Evolutionary conservation across 2,113 vertebrate species (phyloP), one percentile per base, ranked within the genome.

Genomic region (Urocynchramus pylzowi): DNA sequence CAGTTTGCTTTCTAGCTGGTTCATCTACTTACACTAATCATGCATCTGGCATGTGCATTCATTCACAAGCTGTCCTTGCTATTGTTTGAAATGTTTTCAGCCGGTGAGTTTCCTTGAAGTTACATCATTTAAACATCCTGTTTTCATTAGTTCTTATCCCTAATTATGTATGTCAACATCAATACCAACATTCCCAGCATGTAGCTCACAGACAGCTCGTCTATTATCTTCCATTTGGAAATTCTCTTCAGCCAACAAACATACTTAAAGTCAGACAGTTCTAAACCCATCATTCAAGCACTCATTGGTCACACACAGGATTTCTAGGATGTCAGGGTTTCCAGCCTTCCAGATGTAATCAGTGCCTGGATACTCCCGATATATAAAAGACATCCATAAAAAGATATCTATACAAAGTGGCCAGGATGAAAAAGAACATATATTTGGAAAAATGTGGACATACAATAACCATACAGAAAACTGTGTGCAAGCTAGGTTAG

Each of bases 111-210:
- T 87, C 87, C 69, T 75, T 85, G 47, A 87, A 24, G 49, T 90
- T 91, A 79, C 69, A 79, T 44, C 81, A 76, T 63, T 89, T 84
- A 89, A 93, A 82, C 90, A 94, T 95, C 92, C 92, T 97, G 95
- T 71, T 91, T 91, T 93, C n/a, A 41, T 64, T 82, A 75, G 65
- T 73, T 82, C 65, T 85, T 39, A 30, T 41, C 70, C 61, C 37
- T 95, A 91, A 94, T 95, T 89, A 65, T 22, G 39, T 84, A 70
- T 87, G 75, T 95, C 92, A 94, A 74, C 94, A 93, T 83, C 59
- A 67, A 31, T 67, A 78, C 64, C 35, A 74, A 68, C 86, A 90
- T 95, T 94, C 88, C 80, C 63, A 39, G 20, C 1, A 4, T 37
- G 21, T 77, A 92, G 54, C 42, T 95, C 90, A 97, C 59, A 83